Evolutionary conservation across 2,113 vertebrate genomes (phyloP), one percentile per base, ranked within the genome.

Genomic region (Microtus montanus): DNA sequence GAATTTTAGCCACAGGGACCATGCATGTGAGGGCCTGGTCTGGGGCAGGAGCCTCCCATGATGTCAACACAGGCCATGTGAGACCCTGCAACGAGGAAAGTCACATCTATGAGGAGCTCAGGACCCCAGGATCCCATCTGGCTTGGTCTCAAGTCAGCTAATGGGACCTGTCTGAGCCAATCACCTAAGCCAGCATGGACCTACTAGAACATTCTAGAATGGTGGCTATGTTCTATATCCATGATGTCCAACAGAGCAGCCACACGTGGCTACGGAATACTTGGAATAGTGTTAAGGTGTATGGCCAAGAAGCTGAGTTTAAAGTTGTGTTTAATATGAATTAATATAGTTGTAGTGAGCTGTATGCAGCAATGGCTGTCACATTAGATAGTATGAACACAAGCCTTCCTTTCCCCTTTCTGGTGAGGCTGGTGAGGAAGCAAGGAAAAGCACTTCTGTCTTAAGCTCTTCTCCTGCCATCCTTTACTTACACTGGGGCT

Each of bases 31-130:
- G 24, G 33, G 52, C n/a, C 54, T 22, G 0, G 38, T 47, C 30
- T 17, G n/a, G 3, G 52, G 44, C 2, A 3, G 3, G 8, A 91
- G 54, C 6, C 19, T 54, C 19, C 68, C 70, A 12, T 1, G 0
- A 24, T 17, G 30, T 85, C 35, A 5, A 49, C 74, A 54, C 0
- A 0, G 28, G 71, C 91, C 33, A 41, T 3, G 11, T 0, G 66
- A 75, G 63, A 17, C 28, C 3, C 1, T 2, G 5, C 44, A 35
- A 38, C 70, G 77, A 41, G 28, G 58, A 33, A 38, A 80, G 61
- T 3, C 9, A 28, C 78, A n/a, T 52, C 13, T 35, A 30, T 44
- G n/a, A 82, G 26, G 0, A 77, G 52, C 13, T 38, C 24, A 4
- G n/a, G 26, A 75, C 52, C 14, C 26, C 8, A 19, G 58, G 24